A percentile compares a stretch with the other conserved stretches of the same genome.
phyloP scores from a whole-genome alignment of 2,888 invertebrate genomes.

The Margaritifera margaritifera region DNA sequence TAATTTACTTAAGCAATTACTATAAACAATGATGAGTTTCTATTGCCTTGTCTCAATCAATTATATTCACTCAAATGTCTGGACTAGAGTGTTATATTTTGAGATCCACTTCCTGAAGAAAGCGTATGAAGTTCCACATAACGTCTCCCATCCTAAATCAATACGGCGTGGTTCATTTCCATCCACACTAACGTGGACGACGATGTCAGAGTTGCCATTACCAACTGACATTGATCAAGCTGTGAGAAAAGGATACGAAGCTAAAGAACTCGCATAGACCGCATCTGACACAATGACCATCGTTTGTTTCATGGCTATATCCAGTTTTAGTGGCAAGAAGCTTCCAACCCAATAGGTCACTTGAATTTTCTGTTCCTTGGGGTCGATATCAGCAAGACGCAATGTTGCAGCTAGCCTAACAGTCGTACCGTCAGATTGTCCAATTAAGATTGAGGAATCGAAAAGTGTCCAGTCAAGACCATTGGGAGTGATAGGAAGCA shows the following conservation, averaged over 20 bases:
- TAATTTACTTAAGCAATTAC: no score
- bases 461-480: conserved; percentile 58
- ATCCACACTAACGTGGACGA: conserved; percentile 42
- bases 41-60: background rate
- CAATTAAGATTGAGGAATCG: conserved; percentile 53
- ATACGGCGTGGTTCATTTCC: conserved; percentile 15
- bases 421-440: conserved; percentile 33
- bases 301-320: conserved; percentile 17
- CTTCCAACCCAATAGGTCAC: conserved; percentile 38
- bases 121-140: conserved; percentile 37
- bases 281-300: conserved; percentile 16
- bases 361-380: conserved; percentile 25
- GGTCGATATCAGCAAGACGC: conserved; percentile 36
- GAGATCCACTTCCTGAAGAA: conserved; percentile 46
- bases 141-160: conserved; percentile 30
- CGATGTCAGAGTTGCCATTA: conserved; percentile 50
- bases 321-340: conserved; percentile 13
- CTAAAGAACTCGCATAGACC: conserved; percentile 1
- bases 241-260: conserved; percentile 39
- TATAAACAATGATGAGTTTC: no score
- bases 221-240: conserved; percentile 54
- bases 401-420: conserved; percentile 43
- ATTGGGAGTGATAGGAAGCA: conserved; percentile 48
- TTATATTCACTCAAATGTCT: conserved; percentile 32
- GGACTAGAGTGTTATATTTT: conserved; percentile 49